Evolutionary conservation across 2,797 vertebrate species (phyloP).

Genomic region (Chaetodon trifasciatus): DNA sequence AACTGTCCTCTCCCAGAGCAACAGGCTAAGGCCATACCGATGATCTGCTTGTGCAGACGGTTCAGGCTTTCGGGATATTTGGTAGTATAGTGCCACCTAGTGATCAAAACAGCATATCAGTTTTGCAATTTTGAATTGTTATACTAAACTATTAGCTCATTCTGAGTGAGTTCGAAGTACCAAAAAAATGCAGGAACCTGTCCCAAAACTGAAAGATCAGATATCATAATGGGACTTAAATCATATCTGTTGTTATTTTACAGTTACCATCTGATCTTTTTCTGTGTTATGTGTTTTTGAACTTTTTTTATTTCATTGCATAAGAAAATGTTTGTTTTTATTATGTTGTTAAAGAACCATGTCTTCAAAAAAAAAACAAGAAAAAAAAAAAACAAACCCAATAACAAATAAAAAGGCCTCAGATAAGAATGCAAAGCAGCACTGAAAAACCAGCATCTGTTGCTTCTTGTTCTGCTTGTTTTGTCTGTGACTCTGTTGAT

Average conservation of each 20-base stretch:
- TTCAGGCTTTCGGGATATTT: constrained; percentile 12
- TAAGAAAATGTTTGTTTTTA: neutral
- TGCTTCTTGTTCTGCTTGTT: neutral
- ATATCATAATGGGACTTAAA: neutral
- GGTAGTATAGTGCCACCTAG: constrained; percentile 64
- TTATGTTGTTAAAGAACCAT: neutral
- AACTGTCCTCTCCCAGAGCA: neutral
- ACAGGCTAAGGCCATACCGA: neutral
- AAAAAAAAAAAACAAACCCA: too few relatives aligned
- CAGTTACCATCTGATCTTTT: neutral
- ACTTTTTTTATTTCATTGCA: neutral
- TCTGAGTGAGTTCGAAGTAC: neutral
- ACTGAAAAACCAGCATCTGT: neutral
- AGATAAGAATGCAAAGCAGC: neutral
- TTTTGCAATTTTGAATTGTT: neutral
- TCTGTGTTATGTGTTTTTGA: neutral
- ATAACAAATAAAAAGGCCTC: neutral
- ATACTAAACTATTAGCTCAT: neutral
- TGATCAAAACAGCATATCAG: constrained; percentile 9
- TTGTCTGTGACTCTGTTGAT: neutral
- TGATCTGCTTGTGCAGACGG: neutral
- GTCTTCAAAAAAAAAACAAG: neutral
- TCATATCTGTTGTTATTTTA: neutral
- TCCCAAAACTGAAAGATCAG: neutral
- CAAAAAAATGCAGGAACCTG: neutral